Percentiles rank a stretch among this genome's conserved stretches.
Evolutionary conservation across 2,113 vertebrate species (phyloP).

Genomic region (Archocentrus centrarchus): DNA sequence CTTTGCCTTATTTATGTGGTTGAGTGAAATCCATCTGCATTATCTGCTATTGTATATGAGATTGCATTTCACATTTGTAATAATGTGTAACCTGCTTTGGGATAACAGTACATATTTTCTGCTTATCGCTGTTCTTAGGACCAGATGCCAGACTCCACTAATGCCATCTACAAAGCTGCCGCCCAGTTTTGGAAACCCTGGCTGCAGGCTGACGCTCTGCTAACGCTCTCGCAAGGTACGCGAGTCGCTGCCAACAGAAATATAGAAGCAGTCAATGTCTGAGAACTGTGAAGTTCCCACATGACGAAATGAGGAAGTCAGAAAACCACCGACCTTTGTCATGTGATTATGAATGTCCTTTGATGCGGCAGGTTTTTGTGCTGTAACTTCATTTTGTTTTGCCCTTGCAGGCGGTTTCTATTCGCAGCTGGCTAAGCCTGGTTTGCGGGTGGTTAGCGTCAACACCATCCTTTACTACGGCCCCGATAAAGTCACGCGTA

Average conservation of each 20-base stretch:
- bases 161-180: conserved; percentile 88
- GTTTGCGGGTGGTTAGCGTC: conserved; percentile 89
- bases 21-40: not conserved
- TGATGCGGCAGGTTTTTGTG: not conserved
- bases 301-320: not conserved
- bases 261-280: not conserved
- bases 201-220: conserved; percentile 86
- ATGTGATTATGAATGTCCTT: not conserved
- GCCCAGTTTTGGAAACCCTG: conserved; percentile 90
- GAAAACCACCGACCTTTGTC: not conserved
- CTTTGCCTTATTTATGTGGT: not conserved
- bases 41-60: not conserved
- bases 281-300: not conserved
- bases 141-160: conserved; percentile 86
- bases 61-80: not conserved
- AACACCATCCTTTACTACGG: conserved; percentile 96
- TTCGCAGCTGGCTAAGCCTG: conserved; percentile 85
- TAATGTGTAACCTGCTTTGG: not conserved
- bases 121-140: conserved; percentile 81
- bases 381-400: not conserved
- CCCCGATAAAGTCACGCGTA: conserved; percentile 84
- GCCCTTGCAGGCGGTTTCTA: conserved; percentile 92
- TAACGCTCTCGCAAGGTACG: conserved; percentile 88
- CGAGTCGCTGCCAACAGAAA: too few relatives aligned
- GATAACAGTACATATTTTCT: not conserved